Evolutionary conservation across 2,797 vertebrate species (phyloP).

Genomic region (Enteromius treurensis): DNA sequence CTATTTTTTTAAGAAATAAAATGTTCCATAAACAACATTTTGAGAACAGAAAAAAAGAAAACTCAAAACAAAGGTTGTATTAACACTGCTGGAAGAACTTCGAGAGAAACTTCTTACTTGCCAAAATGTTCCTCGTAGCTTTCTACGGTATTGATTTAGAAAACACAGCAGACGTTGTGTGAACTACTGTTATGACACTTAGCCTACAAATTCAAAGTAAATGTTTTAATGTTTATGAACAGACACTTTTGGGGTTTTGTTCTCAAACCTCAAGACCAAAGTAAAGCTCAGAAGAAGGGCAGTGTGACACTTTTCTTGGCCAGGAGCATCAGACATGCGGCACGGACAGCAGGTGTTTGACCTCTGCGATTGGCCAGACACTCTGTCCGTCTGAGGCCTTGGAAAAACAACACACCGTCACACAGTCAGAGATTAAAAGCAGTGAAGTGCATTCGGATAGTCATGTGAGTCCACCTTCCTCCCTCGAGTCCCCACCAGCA

Average conservation of each 20-base stretch:
- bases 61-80: too few species aligned
- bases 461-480: constrained; percentile 69
- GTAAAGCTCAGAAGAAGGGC: constrained; percentile 33
- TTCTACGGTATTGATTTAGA: background rate
- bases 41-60: too few species aligned
- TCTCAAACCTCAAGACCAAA: constrained; percentile 26
- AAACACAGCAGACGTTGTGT: background rate
- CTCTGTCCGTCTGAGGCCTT: constrained; percentile 31
- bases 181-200: background rate
- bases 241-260: background rate
- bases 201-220: background rate
- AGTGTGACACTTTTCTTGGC: constrained; percentile 44
- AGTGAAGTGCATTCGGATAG: background rate
- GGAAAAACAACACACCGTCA: constrained; percentile 29
- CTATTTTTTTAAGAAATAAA: too few species aligned
- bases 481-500: constrained; percentile 77
- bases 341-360: constrained; percentile 43
- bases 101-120: too few species aligned
- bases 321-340: constrained; percentile 47
- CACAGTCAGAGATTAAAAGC: constrained; percentile 7
- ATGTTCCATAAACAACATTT: too few species aligned
- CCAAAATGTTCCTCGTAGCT: too few species aligned
- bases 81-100: too few species aligned
- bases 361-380: constrained; percentile 38
- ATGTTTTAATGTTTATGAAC: background rate